Percentiles rank a stretch among this genome's conserved stretches.
Evolutionary conservation across 2,888 invertebrate species (phyloP).

Genomic region (Philopedon plagiatum): DNA sequence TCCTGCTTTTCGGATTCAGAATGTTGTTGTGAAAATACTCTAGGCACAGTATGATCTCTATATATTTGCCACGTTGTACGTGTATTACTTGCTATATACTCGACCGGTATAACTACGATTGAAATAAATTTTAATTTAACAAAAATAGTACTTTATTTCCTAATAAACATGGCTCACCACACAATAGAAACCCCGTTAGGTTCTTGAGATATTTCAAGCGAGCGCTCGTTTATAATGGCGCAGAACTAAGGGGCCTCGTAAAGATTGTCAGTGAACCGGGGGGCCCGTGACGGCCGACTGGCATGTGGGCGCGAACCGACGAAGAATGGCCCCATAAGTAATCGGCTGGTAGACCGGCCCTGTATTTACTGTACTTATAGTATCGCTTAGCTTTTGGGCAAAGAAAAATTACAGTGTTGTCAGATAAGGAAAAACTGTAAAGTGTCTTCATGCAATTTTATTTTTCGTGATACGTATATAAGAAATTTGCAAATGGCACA

Average conservation of each 20-base stretch:
- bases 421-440: background rate
- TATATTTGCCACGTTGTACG: too few relatives aligned
- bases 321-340: slow-evolving; percentile 43
- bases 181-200: slow-evolving; percentile 47
- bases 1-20: too few relatives aligned
- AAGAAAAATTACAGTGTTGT: background rate
- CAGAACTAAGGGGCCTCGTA: slow-evolving; percentile 44
- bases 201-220: slow-evolving; percentile 37
- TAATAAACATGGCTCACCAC: slow-evolving; percentile 41
- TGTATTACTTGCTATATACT: background rate
- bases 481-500: too few relatives aligned
- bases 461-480: too few relatives aligned
- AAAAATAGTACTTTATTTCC: slow-evolving; percentile 20
- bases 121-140: slow-evolving; percentile 36
- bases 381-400: slow-evolving; percentile 17
- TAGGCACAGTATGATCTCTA: too few relatives aligned
- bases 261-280: slow-evolving; percentile 42
- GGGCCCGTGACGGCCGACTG: slow-evolving; percentile 24
- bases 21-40: too few relatives aligned
- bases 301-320: slow-evolving; percentile 41
- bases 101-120: background rate
- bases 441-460: too few relatives aligned
- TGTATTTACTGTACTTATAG: slow-evolving; percentile 35
- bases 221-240: slow-evolving; percentile 37
- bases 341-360: slow-evolving; percentile 36